phyloP scores from a whole-genome alignment of 2,888 invertebrate genomes.

The Drosophila nigritarsus region DNA sequence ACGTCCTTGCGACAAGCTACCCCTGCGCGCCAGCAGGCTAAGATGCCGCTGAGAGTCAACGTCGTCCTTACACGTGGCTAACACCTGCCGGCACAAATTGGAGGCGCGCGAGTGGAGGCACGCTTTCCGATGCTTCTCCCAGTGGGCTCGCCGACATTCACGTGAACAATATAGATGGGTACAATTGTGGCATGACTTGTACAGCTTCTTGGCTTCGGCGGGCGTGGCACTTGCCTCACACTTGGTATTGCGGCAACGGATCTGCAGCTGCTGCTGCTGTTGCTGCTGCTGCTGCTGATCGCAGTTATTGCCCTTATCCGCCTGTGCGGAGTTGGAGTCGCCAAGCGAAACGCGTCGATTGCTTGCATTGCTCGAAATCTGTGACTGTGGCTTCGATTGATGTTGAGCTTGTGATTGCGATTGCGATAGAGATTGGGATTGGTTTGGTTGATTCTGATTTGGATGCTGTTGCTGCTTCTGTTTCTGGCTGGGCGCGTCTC shows the following conservation, averaged over 20 bases:
- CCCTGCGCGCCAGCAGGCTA: slow-evolving; percentile 93
- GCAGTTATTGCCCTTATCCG: slow-evolving; percentile 44
- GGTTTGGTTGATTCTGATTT: slow-evolving; percentile 10
- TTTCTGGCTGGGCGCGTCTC: slow-evolving; percentile 86
- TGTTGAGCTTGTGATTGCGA: slow-evolving; percentile 18
- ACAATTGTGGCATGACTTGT: slow-evolving; percentile 97
- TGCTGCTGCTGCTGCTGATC: slow-evolving; percentile 52
- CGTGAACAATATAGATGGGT: slow-evolving; percentile 97
- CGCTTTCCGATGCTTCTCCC: slow-evolving; percentile 96
- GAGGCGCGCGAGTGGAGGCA: slow-evolving; percentile 96
- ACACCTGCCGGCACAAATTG: slow-evolving; percentile 93
- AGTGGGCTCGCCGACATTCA: slow-evolving; percentile 95
- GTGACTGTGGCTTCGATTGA: slow-evolving; percentile 13
- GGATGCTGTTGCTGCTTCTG: slow-evolving; percentile 63
- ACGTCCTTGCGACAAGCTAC: slow-evolving; percentile 93
- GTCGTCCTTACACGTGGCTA: slow-evolving; percentile 92
- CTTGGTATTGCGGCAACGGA: slow-evolving; percentile 92
- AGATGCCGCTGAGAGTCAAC: slow-evolving; percentile 90
- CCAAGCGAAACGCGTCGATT: slow-evolving; percentile 87
- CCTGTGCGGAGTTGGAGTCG: slow-evolving; percentile 84
- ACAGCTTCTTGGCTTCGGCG: slow-evolving; percentile 92
- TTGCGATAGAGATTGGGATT: slow-evolving; percentile 24
- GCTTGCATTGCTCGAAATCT: slow-evolving; percentile 43
- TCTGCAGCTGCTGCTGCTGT: slow-evolving; percentile 84
- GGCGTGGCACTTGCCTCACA: slow-evolving; percentile 90